Evolutionary conservation across 2,113 vertebrate genomes (phyloP).

Genomic region (Pachypanchax playfairii): DNA sequence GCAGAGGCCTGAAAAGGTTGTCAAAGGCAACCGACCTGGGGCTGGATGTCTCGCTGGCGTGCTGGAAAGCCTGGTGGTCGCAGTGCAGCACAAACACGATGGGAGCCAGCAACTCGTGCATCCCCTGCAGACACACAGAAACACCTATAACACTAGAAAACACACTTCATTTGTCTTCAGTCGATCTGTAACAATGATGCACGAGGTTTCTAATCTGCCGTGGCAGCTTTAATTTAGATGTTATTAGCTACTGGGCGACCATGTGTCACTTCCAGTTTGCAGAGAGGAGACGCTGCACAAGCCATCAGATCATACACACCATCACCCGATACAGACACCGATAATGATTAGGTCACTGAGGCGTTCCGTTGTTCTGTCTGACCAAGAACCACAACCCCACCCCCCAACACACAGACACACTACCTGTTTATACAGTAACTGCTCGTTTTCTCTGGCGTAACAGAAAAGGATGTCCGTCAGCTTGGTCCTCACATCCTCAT

Average conservation of each 20-base stretch:
- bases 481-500: conserved; percentile 93
- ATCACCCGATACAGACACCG: conserved; percentile 55
- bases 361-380: conserved; percentile 30
- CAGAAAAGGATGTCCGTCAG: conserved; percentile 99
- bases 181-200: conserved; percentile 66
- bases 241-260: conserved; percentile 55
- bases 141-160: conserved; percentile 7
- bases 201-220: conserved; percentile 61
- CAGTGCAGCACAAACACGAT: conserved; percentile 96
- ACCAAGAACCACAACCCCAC: not conserved
- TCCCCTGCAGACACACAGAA: conserved; percentile 83
- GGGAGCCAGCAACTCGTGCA: conserved; percentile 97
- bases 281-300: conserved; percentile 44
- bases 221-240: conserved; percentile 70
- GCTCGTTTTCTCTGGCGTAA: conserved; percentile 97
- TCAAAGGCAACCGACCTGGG: conserved; percentile 84
- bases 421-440: conserved; percentile 99
- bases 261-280: conserved; percentile 73
- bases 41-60: conserved; percentile 92
- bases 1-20: not conserved
- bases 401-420: not conserved
- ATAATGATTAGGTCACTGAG: conserved; percentile 53
- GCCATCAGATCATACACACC: conserved; percentile 37
- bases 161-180: conserved; percentile 56
- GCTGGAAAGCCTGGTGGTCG: conserved; percentile 97